phyloP scores from a whole-genome alignment of 2,888 invertebrate species.

The Cosmia trapezina region DNA sequence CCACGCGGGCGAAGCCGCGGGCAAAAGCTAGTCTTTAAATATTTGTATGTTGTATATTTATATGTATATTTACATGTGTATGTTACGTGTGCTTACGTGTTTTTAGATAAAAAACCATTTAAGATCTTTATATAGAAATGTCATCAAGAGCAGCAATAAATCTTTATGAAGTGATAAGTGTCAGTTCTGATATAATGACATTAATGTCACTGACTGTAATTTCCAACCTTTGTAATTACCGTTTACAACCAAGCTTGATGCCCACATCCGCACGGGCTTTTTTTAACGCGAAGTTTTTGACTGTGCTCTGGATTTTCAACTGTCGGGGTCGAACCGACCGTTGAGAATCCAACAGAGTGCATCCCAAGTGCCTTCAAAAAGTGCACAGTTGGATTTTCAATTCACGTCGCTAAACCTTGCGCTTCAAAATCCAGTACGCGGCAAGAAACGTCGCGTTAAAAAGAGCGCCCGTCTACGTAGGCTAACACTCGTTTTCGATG shows the following conservation, averaged over 20 bases:
- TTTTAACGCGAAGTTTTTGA: not conserved
- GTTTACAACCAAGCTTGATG: constrained; percentile 8
- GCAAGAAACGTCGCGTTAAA: not conserved
- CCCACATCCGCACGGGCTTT: not conserved
- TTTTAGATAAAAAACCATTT: too few relatives aligned
- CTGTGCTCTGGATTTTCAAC: not conserved
- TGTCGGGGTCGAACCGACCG: too few relatives aligned
- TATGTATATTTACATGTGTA: not conserved
- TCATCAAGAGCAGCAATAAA: constrained; percentile 18
- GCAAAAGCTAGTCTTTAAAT: too few relatives aligned
- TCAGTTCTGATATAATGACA: constrained; percentile 22
- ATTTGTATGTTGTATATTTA: too few relatives aligned
- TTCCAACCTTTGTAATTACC: constrained; percentile 5
- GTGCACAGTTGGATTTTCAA: not conserved
- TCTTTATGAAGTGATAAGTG: constrained; percentile 28
- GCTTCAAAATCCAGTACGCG: not conserved
- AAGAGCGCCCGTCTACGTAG: not conserved
- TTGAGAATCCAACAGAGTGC: not conserved
- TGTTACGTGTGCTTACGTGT: too few relatives aligned
- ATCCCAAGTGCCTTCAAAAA: not conserved
- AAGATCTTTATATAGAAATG: too few relatives aligned
- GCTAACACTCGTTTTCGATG: constrained; percentile 50
- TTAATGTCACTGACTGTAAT: constrained; percentile 14
- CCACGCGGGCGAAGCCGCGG: too few relatives aligned
- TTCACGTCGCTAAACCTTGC: too few relatives aligned